Percentiles rank a stretch among this genome's conserved stretches.
Evolutionary conservation across 1,140 invertebrate species (phyloP).

Genomic region (Zaprionus camerounensis): DNA sequence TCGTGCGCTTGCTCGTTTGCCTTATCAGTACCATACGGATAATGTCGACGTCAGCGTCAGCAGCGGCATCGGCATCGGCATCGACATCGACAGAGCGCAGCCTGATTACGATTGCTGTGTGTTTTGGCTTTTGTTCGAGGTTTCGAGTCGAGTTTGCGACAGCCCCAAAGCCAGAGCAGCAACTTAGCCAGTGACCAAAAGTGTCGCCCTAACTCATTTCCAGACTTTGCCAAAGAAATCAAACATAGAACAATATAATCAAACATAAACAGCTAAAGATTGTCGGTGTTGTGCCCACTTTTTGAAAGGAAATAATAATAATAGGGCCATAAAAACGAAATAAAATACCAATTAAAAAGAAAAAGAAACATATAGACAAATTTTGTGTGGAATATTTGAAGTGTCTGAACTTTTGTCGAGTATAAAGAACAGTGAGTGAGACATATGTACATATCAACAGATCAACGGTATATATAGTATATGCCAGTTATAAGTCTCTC

Average conservation of each 20-base stretch:
- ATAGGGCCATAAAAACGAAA: neutral
- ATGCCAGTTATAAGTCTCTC: slow-evolving; percentile 34
- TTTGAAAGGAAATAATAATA: neutral
- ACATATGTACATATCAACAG: slow-evolving; percentile 47
- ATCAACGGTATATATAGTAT: slow-evolving; percentile 54
- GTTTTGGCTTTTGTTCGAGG: slow-evolving; percentile 75
- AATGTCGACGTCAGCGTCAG: slow-evolving; percentile 26
- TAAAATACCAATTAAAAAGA: neutral
- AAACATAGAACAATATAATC: slow-evolving; percentile 2
- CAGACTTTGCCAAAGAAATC: slow-evolving; percentile 10
- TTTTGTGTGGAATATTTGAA: slow-evolving; percentile 27
- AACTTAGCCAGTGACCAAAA: slow-evolving; percentile 66
- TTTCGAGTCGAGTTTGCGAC: slow-evolving; percentile 70
- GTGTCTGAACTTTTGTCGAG: slow-evolving; percentile 53
- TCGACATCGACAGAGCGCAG: slow-evolving; percentile 36
- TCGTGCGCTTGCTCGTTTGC: neutral
- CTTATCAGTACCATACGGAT: slow-evolving; percentile 32
- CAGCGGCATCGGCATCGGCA: slow-evolving; percentile 7
- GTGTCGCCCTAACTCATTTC: slow-evolving; percentile 39
- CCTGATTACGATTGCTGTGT: slow-evolving; percentile 58
- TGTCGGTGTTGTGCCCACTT: neutral
- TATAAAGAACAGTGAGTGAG: slow-evolving; percentile 48
- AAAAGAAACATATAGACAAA: neutral
- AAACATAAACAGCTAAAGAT: neutral
- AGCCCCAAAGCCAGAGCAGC: slow-evolving; percentile 45